Base-by-base conservation (phyloP, 2,888 invertebrate species). In the Agriopis leucophaearia region DNA sequence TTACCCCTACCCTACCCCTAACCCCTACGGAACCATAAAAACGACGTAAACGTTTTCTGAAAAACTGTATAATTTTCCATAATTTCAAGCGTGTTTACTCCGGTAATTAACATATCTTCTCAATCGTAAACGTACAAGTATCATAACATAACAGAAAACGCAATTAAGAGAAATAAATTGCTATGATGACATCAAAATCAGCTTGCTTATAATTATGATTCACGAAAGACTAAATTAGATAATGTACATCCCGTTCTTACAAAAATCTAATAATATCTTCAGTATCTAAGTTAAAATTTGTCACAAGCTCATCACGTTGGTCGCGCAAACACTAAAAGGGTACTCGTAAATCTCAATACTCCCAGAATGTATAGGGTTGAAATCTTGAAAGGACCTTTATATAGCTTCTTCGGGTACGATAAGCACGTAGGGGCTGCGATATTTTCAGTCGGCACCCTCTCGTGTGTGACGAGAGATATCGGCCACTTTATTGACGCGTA, bases 261-360 rank as follows among this genome's bases (percentile, higher is more conserved):
- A 51, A 18, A 36, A 4, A 10, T 45, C 35, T 35, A 47, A 42
- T 38, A n/a, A 35, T 45, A 16, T 42, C n/a, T 55, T 47, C 44
- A 61, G 57, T 57, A 38, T 38, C 42, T 38, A 54, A 58, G 55
- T 62, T 76, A 64, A 77, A 78, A 78, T 78, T 75, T 76, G 79
- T 75, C 75, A 78, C 70, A 74, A 77, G 76, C 77, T 82, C 78
- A 79, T 81, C 80, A 81, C 77, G 74, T 73, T 76, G 69, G 73
- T 71, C 70, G 74, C 72, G 72, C 77, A 84, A 81, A 83, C 76
- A 80, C 81, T 83, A 75, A 81, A 86, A 85, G 84, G 84, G 78
- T 81, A 82, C 86, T 87, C 85, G 81, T 88, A 87, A 88, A 89
- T 88, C 85, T 86, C 83, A 87, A 88, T 87, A 87, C 83, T 85